Percentiles rank a stretch among this genome's conserved stretches.
These are phyloP conservation scores for Cancer borealis DNA, from an alignment of 2,888 invertebrate species.

Conservation along the genomic window DNA sequence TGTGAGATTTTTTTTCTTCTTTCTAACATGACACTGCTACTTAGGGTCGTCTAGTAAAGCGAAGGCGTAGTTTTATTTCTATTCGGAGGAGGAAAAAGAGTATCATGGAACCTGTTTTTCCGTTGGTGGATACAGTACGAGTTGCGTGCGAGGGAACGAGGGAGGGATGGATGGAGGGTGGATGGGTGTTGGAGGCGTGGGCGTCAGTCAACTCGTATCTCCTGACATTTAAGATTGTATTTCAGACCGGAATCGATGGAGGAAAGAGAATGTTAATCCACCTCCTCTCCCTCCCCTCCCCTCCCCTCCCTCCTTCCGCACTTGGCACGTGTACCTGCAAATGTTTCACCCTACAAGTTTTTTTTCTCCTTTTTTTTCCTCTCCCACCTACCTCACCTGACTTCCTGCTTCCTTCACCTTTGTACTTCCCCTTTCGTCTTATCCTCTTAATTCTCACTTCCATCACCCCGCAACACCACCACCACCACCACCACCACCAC, in stretches of 20 bases:
- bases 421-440: slow-evolving; percentile 27
- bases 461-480: not conserved
- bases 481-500: no score
- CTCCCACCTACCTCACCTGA: not conserved
- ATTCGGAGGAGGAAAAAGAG: no score
- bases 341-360: not conserved
- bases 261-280: not conserved
- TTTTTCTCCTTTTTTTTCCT: not conserved
- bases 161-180: not conserved
- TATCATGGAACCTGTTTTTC: not conserved
- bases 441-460: not conserved
- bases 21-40: no score
- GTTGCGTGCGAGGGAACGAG: not conserved
- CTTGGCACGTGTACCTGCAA: not conserved
- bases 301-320: not conserved
- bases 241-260: slow-evolving; percentile 14
- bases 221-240: not conserved
- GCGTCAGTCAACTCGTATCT: not conserved
- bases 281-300: not conserved
- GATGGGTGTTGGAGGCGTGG: not conserved
- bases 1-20: not conserved
- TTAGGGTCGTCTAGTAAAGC: not conserved
- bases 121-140: not conserved
- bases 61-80: no score
- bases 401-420: slow-evolving; percentile 34